Evolutionary conservation across 2,888 invertebrate species (phyloP), one percentile per base, ranked within the genome.

Genomic region (Chouioia cunea): DNA sequence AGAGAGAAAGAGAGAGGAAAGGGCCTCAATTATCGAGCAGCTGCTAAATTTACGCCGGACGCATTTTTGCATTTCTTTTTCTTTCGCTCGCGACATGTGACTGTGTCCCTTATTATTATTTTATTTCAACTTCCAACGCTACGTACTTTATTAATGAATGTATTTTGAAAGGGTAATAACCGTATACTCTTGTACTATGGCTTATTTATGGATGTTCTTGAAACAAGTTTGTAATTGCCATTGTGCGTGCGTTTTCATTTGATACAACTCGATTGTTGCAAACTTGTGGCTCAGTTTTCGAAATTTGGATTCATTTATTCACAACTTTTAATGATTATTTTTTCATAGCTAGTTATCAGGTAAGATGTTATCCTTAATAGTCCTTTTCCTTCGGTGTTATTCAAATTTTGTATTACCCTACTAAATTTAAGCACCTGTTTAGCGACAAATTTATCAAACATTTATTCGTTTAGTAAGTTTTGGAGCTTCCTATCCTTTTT

Each of bases 11-110:
- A 16, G n/a, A 15, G 56, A 12, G 57, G 44, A 56, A 72, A 72
- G 68, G 72, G 68, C 72, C 22, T 60, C 65, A 72, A 72, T 72
- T 72, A 72, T 72, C 68, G 57, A 54, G 54, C 72, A 71, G 67
- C 71, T 68, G 71, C 60, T 68, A 68, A 71, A 71, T 64, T 71
- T 68, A 60, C 53, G 44, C 48, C 10, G 53, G 20, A 47, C 64
- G 48, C 47, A 57, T 57, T 65, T 65, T 56, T 56, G 56, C n/a
- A 56, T 14, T 43, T 47, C 4, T n/a, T 48, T 15, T 16, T 18
- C 4, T 18, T n/a, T 48, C 48, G 48, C 48, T 1, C n/a, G 53
- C 23, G n/a, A 48, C 59, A 52, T 52, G 53, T 27, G 50, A 58
- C 52, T 52, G n/a, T 27, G 36, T 12, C 36, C 36, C 36, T 36